These are phyloP conservation scores for Didymodactylos carnosus DNA, from an alignment of 2,888 invertebrate species.

Conservation along the genomic window DNA sequence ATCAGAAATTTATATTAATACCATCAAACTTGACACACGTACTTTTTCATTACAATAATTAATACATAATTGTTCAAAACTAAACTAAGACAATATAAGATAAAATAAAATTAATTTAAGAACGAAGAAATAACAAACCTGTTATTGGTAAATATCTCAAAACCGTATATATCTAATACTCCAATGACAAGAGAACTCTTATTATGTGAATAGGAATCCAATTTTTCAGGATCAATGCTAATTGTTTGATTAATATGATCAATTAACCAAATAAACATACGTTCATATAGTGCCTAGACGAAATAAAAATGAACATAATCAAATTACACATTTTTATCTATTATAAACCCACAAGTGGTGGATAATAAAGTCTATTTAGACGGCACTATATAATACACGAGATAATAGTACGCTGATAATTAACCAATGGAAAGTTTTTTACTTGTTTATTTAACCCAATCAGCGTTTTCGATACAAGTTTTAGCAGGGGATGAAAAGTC, in stretches of 20 bases:
- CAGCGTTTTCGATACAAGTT: too few species aligned
- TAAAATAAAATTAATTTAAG: not conserved
- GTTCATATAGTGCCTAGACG: slow-evolving; percentile 62
- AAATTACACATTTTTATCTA: not conserved
- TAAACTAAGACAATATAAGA: too few species aligned
- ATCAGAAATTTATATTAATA: too few species aligned
- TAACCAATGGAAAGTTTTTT: too few species aligned
- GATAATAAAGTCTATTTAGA: too few species aligned
- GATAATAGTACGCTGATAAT: too few species aligned
- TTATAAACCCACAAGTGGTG: too few species aligned
- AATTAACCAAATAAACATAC: slow-evolving; percentile 82
- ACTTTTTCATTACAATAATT: slow-evolving; percentile 97
- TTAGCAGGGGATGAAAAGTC: too few species aligned
- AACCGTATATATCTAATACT: slow-evolving; percentile 91
- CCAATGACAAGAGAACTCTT: slow-evolving; percentile 50
- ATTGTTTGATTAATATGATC: slow-evolving; percentile 73
- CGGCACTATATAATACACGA: too few species aligned
- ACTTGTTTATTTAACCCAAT: too few species aligned
- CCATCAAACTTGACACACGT: too few species aligned
- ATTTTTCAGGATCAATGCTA: slow-evolving; percentile 43
- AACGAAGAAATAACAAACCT: slow-evolving; percentile 40
- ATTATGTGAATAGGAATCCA: slow-evolving; percentile 37
- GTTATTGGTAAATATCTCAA: slow-evolving; percentile 88
- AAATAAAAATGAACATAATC: not conserved
- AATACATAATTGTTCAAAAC: slow-evolving; percentile 88